These are phyloP conservation scores for Merops nubicus DNA, from an alignment of 2,113 vertebrate genomes.

Conservation along the genomic window DNA sequence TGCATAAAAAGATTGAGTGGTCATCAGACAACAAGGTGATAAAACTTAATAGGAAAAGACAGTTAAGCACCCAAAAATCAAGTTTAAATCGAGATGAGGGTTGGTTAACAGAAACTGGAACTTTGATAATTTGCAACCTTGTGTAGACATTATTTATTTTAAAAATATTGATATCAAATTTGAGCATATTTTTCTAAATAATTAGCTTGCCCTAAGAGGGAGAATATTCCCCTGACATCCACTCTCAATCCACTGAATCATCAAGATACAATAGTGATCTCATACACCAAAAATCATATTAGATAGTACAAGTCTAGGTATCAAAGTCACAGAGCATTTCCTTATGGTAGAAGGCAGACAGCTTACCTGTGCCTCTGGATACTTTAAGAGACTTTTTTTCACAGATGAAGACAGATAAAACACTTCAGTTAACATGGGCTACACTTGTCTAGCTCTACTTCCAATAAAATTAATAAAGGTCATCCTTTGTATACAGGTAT, in stretches of 20 bases:
- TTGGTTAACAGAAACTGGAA: background rate
- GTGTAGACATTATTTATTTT: background rate
- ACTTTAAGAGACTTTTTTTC: background rate
- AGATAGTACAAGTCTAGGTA: background rate
- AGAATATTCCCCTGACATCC: background rate
- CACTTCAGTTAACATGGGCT: background rate
- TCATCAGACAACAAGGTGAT: background rate
- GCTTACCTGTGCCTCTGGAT: background rate
- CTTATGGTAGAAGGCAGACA: background rate
- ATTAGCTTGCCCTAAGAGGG: background rate
- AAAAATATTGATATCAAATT: background rate
- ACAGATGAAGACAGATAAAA: background rate
- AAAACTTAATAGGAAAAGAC: background rate
- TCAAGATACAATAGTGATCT: background rate
- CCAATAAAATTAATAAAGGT: background rate
- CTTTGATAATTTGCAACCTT: background rate
- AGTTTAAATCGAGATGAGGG: background rate
- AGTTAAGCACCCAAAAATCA: background rate
- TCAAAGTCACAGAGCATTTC: background rate
- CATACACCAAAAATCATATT: rapidly evolving
- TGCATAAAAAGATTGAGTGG: background rate
- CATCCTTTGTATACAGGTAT: background rate
- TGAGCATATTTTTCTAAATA: background rate
- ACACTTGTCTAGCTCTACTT: background rate
- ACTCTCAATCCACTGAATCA: background rate